Evolutionary conservation across 1,140 invertebrate species (phyloP), one percentile per base, ranked within the genome.

Genomic region (Ephestia elutella): DNA sequence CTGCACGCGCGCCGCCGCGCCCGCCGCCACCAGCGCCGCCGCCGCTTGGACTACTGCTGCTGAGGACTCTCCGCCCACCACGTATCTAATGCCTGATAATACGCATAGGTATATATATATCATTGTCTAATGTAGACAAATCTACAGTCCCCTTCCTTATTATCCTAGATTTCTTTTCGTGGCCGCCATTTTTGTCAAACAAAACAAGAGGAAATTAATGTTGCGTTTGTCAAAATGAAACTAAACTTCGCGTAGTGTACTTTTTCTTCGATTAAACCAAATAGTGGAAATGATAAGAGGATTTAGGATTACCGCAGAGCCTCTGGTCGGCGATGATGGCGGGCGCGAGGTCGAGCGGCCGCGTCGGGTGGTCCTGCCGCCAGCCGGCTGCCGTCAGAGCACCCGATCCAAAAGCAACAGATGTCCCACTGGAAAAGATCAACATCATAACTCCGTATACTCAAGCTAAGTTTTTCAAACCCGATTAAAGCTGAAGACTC

Each of bases 401-500:
- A 0, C 65, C 72, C 8, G 78, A 73, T 0, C 80, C 80, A 56
- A 82, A 80, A 19, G 76, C 62, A 25, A 38, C 38, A 0, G 82
- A 82, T 5, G 81, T 54, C 0, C 82, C 82, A 0, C 82, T 85
- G 61, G 9, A 50, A 50, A 30, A n/a, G 32, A 15, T 15, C 11
- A 32, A 5, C 4, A 32, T 32, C 9, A 7, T 32, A 1, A 32
- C 1, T 32, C 9, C 4, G 21, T 25, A 25, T 25, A 7, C 21
- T n/a, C 21, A 25, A 25, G 21, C 2, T 25, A 25, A 25, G n/a
- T n/a, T n/a, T n/a, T n/a, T n/a, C n/a, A n/a, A n/a, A n/a, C n/a
- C n/a, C n/a, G n/a, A n/a, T 35, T 60, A 28, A 28, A 28, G 70
- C 13, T 8, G 7, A 15, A 10, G 5, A 90, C 92, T 90, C 82